Evolutionary conservation across 2,113 vertebrate genomes (phyloP).

Genomic region (Percopsis transmontana): DNA sequence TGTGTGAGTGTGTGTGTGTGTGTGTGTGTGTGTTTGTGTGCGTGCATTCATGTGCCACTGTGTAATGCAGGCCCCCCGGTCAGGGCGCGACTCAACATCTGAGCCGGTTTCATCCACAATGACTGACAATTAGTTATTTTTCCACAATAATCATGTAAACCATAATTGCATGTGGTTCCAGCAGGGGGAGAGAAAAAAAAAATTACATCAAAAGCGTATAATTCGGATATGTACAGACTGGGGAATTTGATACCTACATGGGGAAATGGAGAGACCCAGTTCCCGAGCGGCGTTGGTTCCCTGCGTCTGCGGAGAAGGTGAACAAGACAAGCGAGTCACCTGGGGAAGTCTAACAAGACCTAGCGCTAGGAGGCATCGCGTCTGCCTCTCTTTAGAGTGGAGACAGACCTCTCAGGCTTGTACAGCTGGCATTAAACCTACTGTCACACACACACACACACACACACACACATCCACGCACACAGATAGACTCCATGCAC

Average conservation of each 20-base stretch:
- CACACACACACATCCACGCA: constrained; percentile 15
- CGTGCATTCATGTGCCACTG: constrained; percentile 39
- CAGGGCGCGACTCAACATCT: constrained; percentile 40
- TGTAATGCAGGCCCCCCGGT: constrained; percentile 34
- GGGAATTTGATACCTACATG: constrained; percentile 33
- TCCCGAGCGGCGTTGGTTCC: constrained; percentile 31
- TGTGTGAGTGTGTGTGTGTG: constrained; percentile 3
- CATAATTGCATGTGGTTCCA: constrained; percentile 60
- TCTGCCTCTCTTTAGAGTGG: constrained; percentile 19
- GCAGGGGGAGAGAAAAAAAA: constrained; percentile 19
- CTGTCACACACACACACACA: constrained; percentile 8
- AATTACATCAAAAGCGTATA: constrained; percentile 40
- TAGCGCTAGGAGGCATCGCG: constrained; percentile 15
- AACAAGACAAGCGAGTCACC: constrained; percentile 26
- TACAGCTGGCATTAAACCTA: neutral
- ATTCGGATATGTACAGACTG: constrained; percentile 27
- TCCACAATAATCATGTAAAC: constrained; percentile 54
- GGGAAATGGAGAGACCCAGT: constrained; percentile 17
- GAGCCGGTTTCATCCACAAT: constrained; percentile 53
- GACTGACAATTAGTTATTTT: constrained; percentile 58
- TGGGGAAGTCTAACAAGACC: constrained; percentile 19
- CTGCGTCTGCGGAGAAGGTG: constrained; percentile 16
- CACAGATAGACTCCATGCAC: neutral
- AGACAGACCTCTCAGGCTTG: constrained; percentile 39
- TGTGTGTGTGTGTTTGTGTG: constrained; percentile 8